phyloP scores from a whole-genome alignment of 2,888 invertebrate genomes.

The Coelinius sp. region DNA sequence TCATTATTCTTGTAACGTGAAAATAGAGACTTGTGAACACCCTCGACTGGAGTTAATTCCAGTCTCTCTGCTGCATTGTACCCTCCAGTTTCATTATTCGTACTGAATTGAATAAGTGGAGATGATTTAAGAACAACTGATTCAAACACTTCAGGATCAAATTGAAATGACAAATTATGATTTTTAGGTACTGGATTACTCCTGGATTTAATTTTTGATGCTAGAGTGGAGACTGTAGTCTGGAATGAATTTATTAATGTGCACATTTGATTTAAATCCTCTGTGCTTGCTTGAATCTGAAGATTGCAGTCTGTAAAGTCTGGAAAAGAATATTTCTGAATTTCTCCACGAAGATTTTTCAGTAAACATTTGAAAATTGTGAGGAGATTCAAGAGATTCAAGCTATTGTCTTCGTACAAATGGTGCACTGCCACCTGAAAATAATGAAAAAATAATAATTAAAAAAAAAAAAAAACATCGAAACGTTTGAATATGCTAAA shows the following conservation, averaged over 20 bases:
- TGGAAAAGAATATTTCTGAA: constrained; percentile 44
- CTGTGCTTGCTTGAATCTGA: constrained; percentile 56
- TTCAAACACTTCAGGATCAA: constrained; percentile 45
- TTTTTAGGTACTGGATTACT: constrained; percentile 9
- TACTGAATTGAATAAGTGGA: constrained; percentile 58
- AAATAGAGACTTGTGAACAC: constrained; percentile 57
- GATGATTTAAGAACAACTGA: constrained; percentile 59
- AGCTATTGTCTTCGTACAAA: constrained; percentile 54
- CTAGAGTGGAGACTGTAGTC: constrained; percentile 31
- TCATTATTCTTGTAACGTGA: constrained; percentile 51
- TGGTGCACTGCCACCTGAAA: constrained; percentile 54
- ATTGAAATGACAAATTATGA: background rate
- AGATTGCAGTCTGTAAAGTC: constrained; percentile 52
- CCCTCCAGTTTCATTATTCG: constrained; percentile 42
- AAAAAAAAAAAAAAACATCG: background rate
- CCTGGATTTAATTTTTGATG: background rate
- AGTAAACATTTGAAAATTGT: constrained; percentile 50
- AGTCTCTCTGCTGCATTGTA: constrained; percentile 53
- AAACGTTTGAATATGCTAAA: background rate
- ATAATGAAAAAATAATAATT: background rate
- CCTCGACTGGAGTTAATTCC: constrained; percentile 62
- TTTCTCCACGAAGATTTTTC: constrained; percentile 44
- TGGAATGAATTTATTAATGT: constrained; percentile 50
- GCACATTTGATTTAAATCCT: constrained; percentile 52
- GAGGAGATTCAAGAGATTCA: constrained; percentile 57